A percentile compares a stretch with the other conserved stretches of the same genome.
These are phyloP conservation scores for Lethenteron camtschaticum DNA, from an alignment of 2,113 vertebrate species.

Conservation along the genomic window DNA sequence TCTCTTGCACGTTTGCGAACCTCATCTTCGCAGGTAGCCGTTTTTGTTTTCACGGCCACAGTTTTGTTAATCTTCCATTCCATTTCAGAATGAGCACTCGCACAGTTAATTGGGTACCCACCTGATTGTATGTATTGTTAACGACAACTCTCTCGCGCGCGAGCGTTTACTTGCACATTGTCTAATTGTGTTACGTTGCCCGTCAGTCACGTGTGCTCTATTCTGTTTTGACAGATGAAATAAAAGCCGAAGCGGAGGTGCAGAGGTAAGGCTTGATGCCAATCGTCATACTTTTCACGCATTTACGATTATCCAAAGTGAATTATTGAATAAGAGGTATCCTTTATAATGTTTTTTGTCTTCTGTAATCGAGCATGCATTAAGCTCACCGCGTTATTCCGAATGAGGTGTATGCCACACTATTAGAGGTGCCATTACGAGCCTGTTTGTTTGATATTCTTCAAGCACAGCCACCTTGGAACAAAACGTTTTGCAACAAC, in stretches of 20 bases:
- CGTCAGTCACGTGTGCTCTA: background rate
- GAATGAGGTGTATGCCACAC: background rate
- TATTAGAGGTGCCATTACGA: background rate
- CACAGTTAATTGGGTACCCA: no score
- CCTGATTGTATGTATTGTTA: no score
- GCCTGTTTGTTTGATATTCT: background rate
- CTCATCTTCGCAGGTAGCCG: no score
- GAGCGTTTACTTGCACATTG: no score
- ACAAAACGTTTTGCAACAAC: background rate
- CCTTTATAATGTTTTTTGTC: constrained; percentile 5
- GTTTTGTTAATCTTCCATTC: no score
- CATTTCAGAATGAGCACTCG: no score
- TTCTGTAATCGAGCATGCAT: constrained; percentile 6
- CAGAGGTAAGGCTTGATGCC: constrained; percentile 37
- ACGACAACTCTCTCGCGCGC: no score
- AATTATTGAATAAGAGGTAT: no score
- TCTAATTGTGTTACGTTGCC: no score
- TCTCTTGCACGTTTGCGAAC: no score
- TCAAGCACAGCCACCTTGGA: background rate
- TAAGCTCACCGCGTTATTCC: constrained; percentile 14
- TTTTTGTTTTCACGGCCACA: no score
- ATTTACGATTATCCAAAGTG: no score
- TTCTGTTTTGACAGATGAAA: constrained; percentile 65
- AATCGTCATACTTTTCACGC: background rate
- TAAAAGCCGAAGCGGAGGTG: constrained; percentile 85